Percentiles rank a stretch among this genome's conserved stretches.
Evolutionary conservation across 2,797 vertebrate genomes (phyloP).

Genomic region (Knipowitschia caucasica): DNA sequence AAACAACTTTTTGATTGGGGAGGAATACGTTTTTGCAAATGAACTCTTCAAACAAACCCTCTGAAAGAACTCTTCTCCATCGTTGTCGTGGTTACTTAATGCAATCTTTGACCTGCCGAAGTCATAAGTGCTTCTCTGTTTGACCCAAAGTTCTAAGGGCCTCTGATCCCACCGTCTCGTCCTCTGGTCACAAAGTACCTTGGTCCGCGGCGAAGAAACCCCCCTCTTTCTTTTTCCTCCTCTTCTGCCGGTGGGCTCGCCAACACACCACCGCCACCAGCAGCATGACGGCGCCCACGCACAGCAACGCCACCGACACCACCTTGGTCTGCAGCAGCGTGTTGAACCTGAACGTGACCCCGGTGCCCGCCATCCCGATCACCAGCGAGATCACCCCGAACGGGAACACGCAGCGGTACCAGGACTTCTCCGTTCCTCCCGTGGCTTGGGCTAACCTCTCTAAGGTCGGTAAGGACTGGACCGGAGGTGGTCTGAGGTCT

Average conservation of each 20-base stretch:
- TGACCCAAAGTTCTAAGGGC: no score
- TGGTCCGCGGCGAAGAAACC: slow-evolving; percentile 73
- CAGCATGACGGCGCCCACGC: slow-evolving; percentile 66
- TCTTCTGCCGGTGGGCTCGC: slow-evolving; percentile 70
- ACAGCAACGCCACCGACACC: slow-evolving; percentile 81
- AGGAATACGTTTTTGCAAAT: no score
- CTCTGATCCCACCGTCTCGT: no score
- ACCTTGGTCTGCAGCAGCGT: slow-evolving; percentile 86
- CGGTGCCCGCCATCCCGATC: slow-evolving; percentile 85
- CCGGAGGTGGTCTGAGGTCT: slow-evolving; percentile 55
- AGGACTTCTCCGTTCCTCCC: slow-evolving; percentile 82
- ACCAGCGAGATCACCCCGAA: slow-evolving; percentile 89
- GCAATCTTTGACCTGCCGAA: slow-evolving; percentile 10
- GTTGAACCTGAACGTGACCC: slow-evolving; percentile 88
- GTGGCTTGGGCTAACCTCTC: slow-evolving; percentile 88
- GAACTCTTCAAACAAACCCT: no score
- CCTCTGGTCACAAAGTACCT: slow-evolving; percentile 65
- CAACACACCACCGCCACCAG: slow-evolving; percentile 74
- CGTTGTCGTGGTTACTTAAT: no score
- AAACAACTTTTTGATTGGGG: no score
- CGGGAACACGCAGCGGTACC: slow-evolving; percentile 80
- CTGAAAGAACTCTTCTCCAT: no score
- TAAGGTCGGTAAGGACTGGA: slow-evolving; percentile 78
- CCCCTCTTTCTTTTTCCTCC: slow-evolving; percentile 73
- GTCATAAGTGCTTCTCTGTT: slow-evolving; percentile 23